A percentile compares a stretch with the other conserved stretches of the same genome.
Conservation (phyloP, 2,888 invertebrate genomes). For the Pediacus dermestoides region DNA sequence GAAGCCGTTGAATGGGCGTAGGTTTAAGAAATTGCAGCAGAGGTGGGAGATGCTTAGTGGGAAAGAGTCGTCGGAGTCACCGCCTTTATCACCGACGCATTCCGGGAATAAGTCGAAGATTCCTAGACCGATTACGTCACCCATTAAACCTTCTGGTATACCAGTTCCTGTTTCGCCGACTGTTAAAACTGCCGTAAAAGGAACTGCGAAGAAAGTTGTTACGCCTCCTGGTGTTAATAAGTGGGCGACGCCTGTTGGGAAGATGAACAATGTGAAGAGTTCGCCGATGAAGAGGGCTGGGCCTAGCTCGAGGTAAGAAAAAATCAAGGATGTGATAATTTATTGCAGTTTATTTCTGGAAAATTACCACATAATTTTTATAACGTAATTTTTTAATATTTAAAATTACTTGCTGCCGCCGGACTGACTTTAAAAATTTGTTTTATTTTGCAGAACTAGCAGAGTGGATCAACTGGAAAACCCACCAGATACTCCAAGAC, state of each 20-base stretch:
- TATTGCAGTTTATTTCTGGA: too few species aligned
- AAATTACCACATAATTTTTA: too few species aligned
- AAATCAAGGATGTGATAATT: too few species aligned
- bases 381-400: conserved; percentile 3
- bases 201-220: conserved; percentile 48
- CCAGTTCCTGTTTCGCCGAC: conserved; percentile 52
- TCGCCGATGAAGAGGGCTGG: conserved; percentile 28
- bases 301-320: too few species aligned
- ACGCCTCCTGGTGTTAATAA: conserved; percentile 38
- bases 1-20: conserved; percentile 56
- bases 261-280: conserved; percentile 23
- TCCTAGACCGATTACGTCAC: conserved; percentile 71
- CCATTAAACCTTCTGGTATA: conserved; percentile 61
- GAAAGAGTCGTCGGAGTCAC: conserved; percentile 50
- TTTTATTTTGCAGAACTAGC: conserved; percentile 52
- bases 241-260: conserved; percentile 14
- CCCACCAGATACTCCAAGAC: conserved; percentile 42
- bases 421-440: conserved; percentile 8
- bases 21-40: conserved; percentile 72
- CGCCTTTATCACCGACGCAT: conserved; percentile 45
- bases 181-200: conserved; percentile 22
- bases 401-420: conserved; percentile 3
- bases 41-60: conserved; percentile 77
- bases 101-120: conserved; percentile 62
- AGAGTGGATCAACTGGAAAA: conserved; percentile 59